Percentiles rank a stretch among this genome's conserved stretches.
Conservation (phyloP, 2,888 invertebrate species). For the Folsomia manolachei region DNA sequence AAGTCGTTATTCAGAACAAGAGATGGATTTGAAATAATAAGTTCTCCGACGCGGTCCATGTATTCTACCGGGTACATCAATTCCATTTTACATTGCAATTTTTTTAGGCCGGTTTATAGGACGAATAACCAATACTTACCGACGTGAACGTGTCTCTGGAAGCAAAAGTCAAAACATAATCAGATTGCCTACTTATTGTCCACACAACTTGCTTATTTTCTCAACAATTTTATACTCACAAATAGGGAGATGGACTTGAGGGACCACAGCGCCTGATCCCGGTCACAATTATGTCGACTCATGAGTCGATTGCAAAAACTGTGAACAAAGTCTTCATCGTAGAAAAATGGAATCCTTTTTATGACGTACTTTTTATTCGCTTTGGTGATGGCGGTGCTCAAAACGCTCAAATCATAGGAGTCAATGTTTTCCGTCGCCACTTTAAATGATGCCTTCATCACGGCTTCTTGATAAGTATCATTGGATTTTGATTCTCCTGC, state of each 20-base stretch:
- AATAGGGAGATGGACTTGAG: constrained; percentile 59
- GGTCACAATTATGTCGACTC: constrained; percentile 2
- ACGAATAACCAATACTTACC: no score
- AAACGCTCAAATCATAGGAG: constrained; percentile 51
- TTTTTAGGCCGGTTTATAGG: no score
- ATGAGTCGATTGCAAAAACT: constrained; percentile 55
- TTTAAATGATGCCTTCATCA: constrained; percentile 21
- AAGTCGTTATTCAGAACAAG: constrained; percentile 56
- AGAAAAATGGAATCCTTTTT: constrained; percentile 57
- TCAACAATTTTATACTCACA: constrained; percentile 56
- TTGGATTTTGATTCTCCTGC: background rate
- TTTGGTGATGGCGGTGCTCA: constrained; percentile 42
- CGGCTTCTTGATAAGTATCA: background rate
- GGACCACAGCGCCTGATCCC: constrained; percentile 53
- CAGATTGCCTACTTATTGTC: background rate
- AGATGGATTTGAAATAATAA: constrained; percentile 56
- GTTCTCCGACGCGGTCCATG: constrained; percentile 61
- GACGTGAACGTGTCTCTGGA: constrained; percentile 61
- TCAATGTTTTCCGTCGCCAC: constrained; percentile 52
- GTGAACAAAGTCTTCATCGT: constrained; percentile 63
- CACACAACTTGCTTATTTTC: background rate
- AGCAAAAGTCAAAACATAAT: background rate
- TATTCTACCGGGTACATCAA: no score
- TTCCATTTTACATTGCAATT: no score
- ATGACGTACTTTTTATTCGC: constrained; percentile 56